Percentiles rank a stretch among this genome's conserved stretches.
Conservation (phyloP, 2,113 vertebrate genomes). For the Pterocles gutturalis region DNA sequence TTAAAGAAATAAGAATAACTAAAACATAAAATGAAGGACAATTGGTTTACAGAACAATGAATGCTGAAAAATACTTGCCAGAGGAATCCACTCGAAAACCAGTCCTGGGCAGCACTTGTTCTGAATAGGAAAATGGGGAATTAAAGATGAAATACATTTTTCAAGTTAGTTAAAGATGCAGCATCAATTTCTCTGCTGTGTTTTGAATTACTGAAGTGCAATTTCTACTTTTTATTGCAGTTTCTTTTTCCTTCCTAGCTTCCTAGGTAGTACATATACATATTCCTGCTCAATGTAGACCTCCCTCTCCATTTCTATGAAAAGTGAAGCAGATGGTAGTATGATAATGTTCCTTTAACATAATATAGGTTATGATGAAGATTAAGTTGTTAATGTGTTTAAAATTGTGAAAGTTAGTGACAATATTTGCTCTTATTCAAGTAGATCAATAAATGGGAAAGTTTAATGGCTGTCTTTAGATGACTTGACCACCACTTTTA, state of each 20-base stretch:
- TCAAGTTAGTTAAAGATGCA: conserved; percentile 73
- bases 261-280: not conserved
- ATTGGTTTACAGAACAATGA: conserved; percentile 71
- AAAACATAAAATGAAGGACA: conserved; percentile 74
- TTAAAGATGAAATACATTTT: conserved; percentile 79
- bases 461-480: not conserved
- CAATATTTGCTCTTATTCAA: not conserved
- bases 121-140: conserved; percentile 87
- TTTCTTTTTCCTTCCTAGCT: not conserved
- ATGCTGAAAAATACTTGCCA: conserved; percentile 85
- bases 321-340: not conserved
- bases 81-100: conserved; percentile 89
- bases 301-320: not conserved
- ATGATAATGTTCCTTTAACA: not conserved
- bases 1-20: conserved; percentile 50
- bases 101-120: conserved; percentile 90
- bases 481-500: not conserved
- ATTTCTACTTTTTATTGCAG: not conserved
- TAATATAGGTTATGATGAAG: not conserved
- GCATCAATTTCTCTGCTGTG: conserved; percentile 42
- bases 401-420: not conserved
- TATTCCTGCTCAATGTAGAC: not conserved
- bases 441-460: not conserved
- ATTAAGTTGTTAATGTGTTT: not conserved
- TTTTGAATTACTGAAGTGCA: not conserved